These are phyloP conservation scores for Nomada ruficornis DNA, from an alignment of 2,888 invertebrate genomes.

Conservation along the genomic window DNA sequence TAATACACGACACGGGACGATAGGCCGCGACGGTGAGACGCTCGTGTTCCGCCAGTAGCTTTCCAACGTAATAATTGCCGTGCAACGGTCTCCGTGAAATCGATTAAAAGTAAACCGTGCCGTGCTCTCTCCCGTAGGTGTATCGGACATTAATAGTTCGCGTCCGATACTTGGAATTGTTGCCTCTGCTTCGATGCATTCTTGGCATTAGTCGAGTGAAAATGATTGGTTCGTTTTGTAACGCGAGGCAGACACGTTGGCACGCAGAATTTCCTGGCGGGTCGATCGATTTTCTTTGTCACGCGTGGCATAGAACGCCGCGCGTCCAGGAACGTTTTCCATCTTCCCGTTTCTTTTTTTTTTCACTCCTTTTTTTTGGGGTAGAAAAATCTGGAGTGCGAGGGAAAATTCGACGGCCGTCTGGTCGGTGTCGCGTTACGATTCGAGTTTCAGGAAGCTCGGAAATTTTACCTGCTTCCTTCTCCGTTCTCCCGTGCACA, in stretches of 20 bases:
- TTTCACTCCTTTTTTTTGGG: no score
- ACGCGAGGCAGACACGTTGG: not conserved
- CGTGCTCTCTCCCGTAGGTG: slow-evolving; percentile 1
- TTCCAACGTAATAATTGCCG: slow-evolving; percentile 46
- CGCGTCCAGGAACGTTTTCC: no score
- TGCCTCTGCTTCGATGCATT: slow-evolving; percentile 23
- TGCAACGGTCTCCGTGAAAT: slow-evolving; percentile 45
- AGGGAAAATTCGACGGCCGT: slow-evolving; percentile 5
- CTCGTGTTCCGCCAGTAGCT: not conserved
- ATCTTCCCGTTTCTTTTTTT: no score
- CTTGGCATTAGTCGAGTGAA: slow-evolving; percentile 9
- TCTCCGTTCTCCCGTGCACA: not conserved
- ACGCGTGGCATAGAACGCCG: no score
- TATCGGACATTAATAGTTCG: slow-evolving; percentile 21
- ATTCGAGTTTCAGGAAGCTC: slow-evolving; percentile 43
- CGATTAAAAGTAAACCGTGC: slow-evolving; percentile 59
- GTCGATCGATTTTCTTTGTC: not conserved
- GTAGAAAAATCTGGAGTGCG: not conserved
- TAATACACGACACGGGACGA: slow-evolving; percentile 46
- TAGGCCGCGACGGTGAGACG: not conserved
- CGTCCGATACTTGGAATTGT: slow-evolving; percentile 32
- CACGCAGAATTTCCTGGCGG: not conserved
- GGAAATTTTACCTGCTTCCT: slow-evolving; percentile 46
- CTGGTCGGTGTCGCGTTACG: slow-evolving; percentile 33
- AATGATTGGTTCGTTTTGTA: slow-evolving; percentile 3